These are phyloP conservation scores for Protaetia brevitarsis DNA, from an alignment of 1,140 invertebrate species.

Conservation along the genomic window DNA sequence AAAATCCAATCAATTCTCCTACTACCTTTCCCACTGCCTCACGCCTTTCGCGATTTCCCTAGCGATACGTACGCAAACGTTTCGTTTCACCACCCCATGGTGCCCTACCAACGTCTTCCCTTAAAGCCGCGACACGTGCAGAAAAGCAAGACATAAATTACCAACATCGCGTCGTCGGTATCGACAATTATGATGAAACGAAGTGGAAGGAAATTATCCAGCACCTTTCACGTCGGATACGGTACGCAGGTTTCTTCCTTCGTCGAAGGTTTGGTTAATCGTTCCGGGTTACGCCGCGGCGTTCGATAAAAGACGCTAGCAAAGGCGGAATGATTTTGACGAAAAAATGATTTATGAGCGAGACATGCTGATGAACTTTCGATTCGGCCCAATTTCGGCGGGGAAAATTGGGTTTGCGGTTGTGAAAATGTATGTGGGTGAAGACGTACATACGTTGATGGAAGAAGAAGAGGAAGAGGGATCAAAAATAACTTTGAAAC, in stretches of 20 bases:
- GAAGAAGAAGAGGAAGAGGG: neutral
- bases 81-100: too few species aligned
- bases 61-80: neutral
- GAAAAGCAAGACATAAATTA: slow-evolving; percentile 9
- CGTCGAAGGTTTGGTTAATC: slow-evolving; percentile 3
- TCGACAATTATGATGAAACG: neutral
- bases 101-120: too few species aligned
- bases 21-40: neutral
- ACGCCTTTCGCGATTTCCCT: neutral
- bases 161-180: neutral
- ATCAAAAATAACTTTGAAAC: slow-evolving; percentile 1
- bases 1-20: neutral
- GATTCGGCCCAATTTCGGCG: neutral
- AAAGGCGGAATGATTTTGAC: neutral
- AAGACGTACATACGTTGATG: neutral
- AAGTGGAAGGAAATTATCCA: neutral
- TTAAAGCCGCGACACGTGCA: too few species aligned
- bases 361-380: neutral
- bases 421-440: too few species aligned
- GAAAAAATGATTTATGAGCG: slow-evolving; percentile 7
- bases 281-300: neutral
- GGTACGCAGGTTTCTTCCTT: too few species aligned
- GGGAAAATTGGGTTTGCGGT: neutral
- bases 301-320: too few species aligned
- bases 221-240: neutral